Conservation (phyloP, 2,797 vertebrate species). For the Pangasius krempfi region DNA sequence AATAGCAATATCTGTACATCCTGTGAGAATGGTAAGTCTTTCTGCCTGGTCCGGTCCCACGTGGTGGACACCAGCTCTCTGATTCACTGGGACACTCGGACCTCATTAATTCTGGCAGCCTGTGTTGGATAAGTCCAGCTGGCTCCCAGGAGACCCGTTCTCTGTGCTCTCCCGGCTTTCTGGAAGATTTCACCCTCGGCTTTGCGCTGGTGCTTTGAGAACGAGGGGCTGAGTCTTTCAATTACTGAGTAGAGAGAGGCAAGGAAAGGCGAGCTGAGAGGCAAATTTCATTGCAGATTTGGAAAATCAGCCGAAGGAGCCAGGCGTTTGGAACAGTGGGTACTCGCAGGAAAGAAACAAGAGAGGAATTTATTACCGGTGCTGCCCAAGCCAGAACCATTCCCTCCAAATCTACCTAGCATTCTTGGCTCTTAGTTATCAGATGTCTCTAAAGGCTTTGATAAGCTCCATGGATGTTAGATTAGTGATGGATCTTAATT, state of each 20-base stretch:
- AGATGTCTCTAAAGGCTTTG: not conserved
- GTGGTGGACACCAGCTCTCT: not conserved
- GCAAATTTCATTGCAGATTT: not conserved
- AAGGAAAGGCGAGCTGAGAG: not conserved
- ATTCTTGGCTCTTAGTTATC: conserved; percentile 9
- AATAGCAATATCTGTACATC: not conserved
- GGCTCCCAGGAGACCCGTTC: not conserved
- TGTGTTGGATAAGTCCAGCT: conserved; percentile 16
- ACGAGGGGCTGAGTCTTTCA: not conserved
- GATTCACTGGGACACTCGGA: conserved; percentile 11
- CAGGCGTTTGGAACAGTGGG: not conserved
- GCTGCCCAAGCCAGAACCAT: not conserved
- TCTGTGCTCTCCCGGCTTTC: not conserved
- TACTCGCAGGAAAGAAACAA: not conserved
- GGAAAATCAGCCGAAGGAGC: not conserved
- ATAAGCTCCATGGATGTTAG: not conserved
- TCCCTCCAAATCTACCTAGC: not conserved
- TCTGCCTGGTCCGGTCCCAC: not conserved
- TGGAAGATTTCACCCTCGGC: not conserved
- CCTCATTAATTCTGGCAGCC: conserved; percentile 27
- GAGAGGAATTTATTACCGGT: conserved; percentile 12
- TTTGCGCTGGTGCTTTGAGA: not conserved
- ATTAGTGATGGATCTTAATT: not conserved
- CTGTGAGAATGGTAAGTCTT: not conserved
- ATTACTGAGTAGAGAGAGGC: not conserved